Percentiles rank a stretch among this genome's conserved stretches.
Evolutionary conservation across 1,140 invertebrate species (phyloP).

Genomic region (Rhynchophorus ferrugineus): DNA sequence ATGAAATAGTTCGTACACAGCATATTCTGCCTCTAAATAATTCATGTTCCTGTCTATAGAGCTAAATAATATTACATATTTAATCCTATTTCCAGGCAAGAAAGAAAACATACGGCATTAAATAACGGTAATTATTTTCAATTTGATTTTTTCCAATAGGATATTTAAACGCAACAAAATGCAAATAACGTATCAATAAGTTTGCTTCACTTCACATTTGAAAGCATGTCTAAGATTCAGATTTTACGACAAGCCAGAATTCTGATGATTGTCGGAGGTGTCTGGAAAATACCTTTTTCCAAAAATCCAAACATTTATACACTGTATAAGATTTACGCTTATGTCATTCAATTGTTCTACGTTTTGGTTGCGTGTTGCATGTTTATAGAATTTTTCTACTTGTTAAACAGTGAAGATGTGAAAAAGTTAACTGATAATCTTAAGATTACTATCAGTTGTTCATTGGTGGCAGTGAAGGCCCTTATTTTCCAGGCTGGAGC

Average conservation of each 20-base stretch:
- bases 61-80: too few species aligned
- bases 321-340: neutral
- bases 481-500: neutral
- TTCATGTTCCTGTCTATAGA: too few species aligned
- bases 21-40: too few species aligned
- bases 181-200: too few species aligned
- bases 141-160: too few species aligned
- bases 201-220: too few species aligned
- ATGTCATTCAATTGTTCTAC: neutral
- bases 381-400: conserved; percentile 1
- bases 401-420: neutral
- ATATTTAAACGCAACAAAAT: too few species aligned
- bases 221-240: neutral
- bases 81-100: too few species aligned
- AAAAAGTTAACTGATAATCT: conserved; percentile 8
- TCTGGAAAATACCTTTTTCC: neutral
- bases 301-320: neutral
- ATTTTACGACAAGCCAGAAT: neutral
- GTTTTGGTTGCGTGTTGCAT: neutral
- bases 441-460: conserved; percentile 2
- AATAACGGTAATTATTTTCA: too few species aligned
- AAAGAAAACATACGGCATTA: too few species aligned
- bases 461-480: neutral
- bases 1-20: too few species aligned
- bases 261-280: conserved; percentile 4